Evolutionary conservation across 1,140 invertebrate genomes (phyloP).

Genomic region (Drosophila neocordata): DNA sequence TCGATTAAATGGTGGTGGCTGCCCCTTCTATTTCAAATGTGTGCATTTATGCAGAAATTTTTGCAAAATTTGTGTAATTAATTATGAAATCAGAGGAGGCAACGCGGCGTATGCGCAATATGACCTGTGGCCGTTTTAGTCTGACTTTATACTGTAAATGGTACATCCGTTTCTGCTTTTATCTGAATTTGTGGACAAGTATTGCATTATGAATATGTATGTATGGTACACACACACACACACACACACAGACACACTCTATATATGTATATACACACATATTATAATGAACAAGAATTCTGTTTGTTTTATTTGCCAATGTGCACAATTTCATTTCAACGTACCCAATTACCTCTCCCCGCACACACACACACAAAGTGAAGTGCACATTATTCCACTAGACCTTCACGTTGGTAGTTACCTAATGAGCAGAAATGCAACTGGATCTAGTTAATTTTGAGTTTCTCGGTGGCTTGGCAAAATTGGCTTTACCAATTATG

Average conservation of each 20-base stretch:
- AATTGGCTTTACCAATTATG: constrained; percentile 33
- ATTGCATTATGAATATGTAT: too few species aligned
- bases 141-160: too few species aligned
- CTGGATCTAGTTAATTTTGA: constrained; percentile 18
- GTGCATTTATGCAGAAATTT: constrained; percentile 59
- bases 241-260: too few species aligned
- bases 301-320: not conserved
- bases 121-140: not conserved
- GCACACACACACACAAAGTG: not conserved
- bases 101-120: constrained; percentile 52
- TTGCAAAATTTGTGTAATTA: constrained; percentile 55
- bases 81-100: constrained; percentile 51
- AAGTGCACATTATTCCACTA: constrained; percentile 9
- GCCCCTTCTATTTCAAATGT: constrained; percentile 28
- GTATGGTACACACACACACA: too few species aligned
- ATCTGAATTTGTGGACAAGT: not conserved
- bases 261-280: too few species aligned
- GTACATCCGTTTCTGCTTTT: not conserved
- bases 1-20: constrained; percentile 11
- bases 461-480: constrained; percentile 8
- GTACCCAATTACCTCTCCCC: too few species aligned
- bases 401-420: not conserved
- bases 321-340: too few species aligned
- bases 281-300: not conserved
- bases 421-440: constrained; percentile 6